Evolutionary conservation across 1,140 invertebrate genomes (phyloP).

Genomic region (Cecropterus lyciades): DNA sequence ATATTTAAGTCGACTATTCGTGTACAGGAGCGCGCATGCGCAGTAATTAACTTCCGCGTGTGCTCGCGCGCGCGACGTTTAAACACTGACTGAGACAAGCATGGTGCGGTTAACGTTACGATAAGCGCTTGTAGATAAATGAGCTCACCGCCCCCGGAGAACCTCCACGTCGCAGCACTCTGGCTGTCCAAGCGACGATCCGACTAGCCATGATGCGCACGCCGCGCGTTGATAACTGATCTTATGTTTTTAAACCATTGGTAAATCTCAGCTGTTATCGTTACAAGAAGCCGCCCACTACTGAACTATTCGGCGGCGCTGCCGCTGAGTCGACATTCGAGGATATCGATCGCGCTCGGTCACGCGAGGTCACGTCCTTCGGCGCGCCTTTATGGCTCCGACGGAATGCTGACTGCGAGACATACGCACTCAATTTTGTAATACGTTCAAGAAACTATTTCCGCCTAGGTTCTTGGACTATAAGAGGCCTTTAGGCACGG

Average conservation of each 20-base stretch:
- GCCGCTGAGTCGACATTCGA: slow-evolving; percentile 56
- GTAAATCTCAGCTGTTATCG: slow-evolving; percentile 55
- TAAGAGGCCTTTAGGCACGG: no score
- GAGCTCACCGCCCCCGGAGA: slow-evolving; percentile 78
- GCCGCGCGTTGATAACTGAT: slow-evolving; percentile 32
- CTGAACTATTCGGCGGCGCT: slow-evolving; percentile 60
- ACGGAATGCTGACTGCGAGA: slow-evolving; percentile 29
- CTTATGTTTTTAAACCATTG: slow-evolving; percentile 38
- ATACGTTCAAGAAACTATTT: not conserved
- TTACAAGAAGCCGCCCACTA: slow-evolving; percentile 60
- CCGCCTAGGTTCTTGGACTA: not conserved
- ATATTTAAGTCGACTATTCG: slow-evolving; percentile 79
- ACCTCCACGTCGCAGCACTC: slow-evolving; percentile 74
- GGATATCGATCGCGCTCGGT: slow-evolving; percentile 72
- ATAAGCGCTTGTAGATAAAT: slow-evolving; percentile 77
- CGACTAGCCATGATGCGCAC: slow-evolving; percentile 57
- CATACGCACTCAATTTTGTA: slow-evolving; percentile 26
- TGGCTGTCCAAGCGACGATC: slow-evolving; percentile 68
- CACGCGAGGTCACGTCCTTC: slow-evolving; percentile 81
- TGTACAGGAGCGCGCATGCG: slow-evolving; percentile 74
- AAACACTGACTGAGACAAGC: slow-evolving; percentile 73
- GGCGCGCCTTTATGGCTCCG: slow-evolving; percentile 75
- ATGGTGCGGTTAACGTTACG: slow-evolving; percentile 58
- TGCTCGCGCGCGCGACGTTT: slow-evolving; percentile 76
- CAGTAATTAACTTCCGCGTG: slow-evolving; percentile 79